Percentiles rank a stretch among this genome's conserved stretches.
Conservation (phyloP, 2,888 invertebrate species). For the Agrochola litura region DNA sequence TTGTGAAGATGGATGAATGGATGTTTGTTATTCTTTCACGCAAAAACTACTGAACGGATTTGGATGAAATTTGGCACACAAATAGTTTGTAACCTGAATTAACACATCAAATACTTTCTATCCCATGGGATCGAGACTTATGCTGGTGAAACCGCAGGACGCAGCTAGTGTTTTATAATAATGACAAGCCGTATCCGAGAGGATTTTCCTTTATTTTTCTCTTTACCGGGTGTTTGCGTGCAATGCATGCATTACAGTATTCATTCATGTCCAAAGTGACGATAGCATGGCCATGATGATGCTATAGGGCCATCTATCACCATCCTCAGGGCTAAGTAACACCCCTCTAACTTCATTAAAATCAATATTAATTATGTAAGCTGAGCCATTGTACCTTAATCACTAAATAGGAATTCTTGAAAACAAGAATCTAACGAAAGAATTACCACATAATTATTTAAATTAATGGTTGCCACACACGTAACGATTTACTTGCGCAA, state of each 20-base stretch:
- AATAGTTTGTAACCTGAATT: no score
- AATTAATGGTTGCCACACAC: no score
- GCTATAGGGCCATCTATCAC: neutral
- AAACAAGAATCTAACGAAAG: neutral
- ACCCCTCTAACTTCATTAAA: neutral
- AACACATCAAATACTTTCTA: no score
- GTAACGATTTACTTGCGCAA: no score
- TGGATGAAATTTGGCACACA: no score
- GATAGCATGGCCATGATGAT: neutral
- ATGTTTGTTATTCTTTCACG: no score
- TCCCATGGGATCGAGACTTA: no score
- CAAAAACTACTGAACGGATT: no score
- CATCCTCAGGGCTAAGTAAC: conserved; percentile 1
- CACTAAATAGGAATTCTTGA: neutral
- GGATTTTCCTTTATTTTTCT: neutral
- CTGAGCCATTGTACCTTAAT: neutral
- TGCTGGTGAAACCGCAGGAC: no score
- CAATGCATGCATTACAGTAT: neutral
- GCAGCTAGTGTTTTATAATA: neutral
- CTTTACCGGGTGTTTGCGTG: neutral
- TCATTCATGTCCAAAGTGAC: conserved; percentile 1
- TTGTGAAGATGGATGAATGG: no score
- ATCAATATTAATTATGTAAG: neutral
- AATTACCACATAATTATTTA: neutral
- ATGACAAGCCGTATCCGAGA: neutral